Percentiles rank a stretch among this genome's conserved stretches.
These are phyloP conservation scores for Himalopsyche tibetana DNA, from an alignment of 2,888 invertebrate species.

Conservation along the genomic window DNA sequence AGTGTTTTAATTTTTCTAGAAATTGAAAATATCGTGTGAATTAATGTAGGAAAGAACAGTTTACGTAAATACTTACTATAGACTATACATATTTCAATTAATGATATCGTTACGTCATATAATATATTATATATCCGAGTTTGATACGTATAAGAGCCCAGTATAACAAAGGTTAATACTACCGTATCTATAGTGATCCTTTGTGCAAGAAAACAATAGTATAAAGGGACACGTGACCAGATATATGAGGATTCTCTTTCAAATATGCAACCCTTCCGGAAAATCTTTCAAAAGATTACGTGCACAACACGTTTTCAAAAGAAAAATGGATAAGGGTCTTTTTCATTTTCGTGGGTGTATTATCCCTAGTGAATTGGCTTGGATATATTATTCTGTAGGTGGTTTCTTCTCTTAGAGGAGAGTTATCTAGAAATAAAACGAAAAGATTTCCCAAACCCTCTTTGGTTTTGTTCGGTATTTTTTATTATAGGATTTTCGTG, in stretches of 20 bases:
- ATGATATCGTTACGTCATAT: too few relatives aligned
- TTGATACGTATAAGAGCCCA: neutral
- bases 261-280: slow-evolving; percentile 28
- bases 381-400: slow-evolving; percentile 9
- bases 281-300: slow-evolving; percentile 34
- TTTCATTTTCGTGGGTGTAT: slow-evolving; percentile 30
- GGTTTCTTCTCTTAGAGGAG: neutral
- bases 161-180: neutral
- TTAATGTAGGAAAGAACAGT: too few relatives aligned
- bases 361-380: slow-evolving; percentile 18
- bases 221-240: slow-evolving; percentile 15
- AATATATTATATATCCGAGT: too few relatives aligned
- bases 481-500: slow-evolving; percentile 10
- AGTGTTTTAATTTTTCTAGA: too few relatives aligned
- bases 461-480: slow-evolving; percentile 13
- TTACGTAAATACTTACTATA: too few relatives aligned
- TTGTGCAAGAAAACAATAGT: slow-evolving; percentile 4
- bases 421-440: slow-evolving; percentile 31
- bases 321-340: slow-evolving; percentile 20
- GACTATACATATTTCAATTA: too few relatives aligned
- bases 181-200: neutral
- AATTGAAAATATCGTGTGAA: too few relatives aligned
- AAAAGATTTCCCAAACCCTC: slow-evolving; percentile 2
- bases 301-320: slow-evolving; percentile 34
- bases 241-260: slow-evolving; percentile 1